A percentile compares a stretch with the other conserved stretches of the same genome.
phyloP scores from a whole-genome alignment of 1,140 invertebrate genomes.

The Pachypeltis micranthus region DNA sequence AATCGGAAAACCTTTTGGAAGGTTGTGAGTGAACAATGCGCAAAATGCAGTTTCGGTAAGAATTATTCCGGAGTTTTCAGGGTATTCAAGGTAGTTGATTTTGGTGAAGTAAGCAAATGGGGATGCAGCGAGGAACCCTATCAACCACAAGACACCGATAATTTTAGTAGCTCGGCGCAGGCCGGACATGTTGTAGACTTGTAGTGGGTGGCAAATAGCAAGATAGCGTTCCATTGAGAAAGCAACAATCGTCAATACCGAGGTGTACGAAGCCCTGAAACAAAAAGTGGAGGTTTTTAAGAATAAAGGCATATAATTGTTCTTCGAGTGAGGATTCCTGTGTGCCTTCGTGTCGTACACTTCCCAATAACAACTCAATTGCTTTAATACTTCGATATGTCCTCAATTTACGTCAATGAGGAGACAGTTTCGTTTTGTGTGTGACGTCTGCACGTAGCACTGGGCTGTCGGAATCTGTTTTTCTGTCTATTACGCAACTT shows the following conservation, averaged over 20 bases:
- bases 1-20: slow-evolving; percentile 44
- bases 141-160: slow-evolving; percentile 64
- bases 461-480: too few relatives aligned
- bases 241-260: slow-evolving; percentile 79
- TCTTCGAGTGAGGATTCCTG: not conserved
- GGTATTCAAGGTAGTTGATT: slow-evolving; percentile 25
- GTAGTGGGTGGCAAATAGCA: slow-evolving; percentile 82
- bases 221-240: slow-evolving; percentile 80
- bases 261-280: slow-evolving; percentile 65
- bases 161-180: slow-evolving; percentile 67
- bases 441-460: too few relatives aligned
- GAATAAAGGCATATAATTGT: not conserved
- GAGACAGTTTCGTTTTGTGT: too few relatives aligned
- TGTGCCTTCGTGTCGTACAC: not conserved
- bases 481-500: too few relatives aligned
- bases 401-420: too few relatives aligned
- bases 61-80: slow-evolving; percentile 21
- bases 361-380: not conserved
- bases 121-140: slow-evolving; percentile 59
- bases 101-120: slow-evolving; percentile 52
- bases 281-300: not conserved
- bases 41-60: slow-evolving; percentile 59
- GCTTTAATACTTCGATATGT: not conserved
- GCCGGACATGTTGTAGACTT: slow-evolving; percentile 64
- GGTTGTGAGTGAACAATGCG: slow-evolving; percentile 49